Evolutionary conservation across 2,113 vertebrate species (phyloP).

Genomic region (Oreotrochilus melanogaster): DNA sequence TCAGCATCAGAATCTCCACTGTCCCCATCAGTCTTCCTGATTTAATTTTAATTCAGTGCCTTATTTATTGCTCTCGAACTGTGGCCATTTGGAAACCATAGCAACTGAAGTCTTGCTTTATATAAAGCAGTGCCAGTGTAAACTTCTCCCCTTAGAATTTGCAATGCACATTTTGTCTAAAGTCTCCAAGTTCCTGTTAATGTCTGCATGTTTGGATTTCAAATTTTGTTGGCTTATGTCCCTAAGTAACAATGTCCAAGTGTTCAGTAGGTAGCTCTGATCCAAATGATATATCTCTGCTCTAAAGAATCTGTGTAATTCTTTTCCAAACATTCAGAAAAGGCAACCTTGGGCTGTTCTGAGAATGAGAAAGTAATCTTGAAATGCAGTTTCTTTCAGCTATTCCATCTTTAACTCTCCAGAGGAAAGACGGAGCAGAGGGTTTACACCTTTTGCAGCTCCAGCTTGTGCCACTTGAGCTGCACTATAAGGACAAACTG

Average conservation of each 20-base stretch:
- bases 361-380: background rate
- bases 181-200: background rate
- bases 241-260: background rate
- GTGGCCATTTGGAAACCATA: background rate
- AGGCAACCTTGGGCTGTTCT: background rate
- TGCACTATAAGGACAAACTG: background rate
- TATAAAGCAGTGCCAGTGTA: background rate
- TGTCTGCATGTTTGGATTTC: background rate
- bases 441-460: background rate
- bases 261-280: background rate
- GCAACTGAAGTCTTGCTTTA: background rate
- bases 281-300: background rate
- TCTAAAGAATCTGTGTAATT: background rate
- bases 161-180: background rate
- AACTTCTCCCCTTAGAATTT: background rate
- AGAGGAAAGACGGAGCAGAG: background rate
- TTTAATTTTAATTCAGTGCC: constrained; percentile 6
- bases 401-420: background rate
- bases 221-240: background rate
- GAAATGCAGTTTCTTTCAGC: background rate
- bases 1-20: background rate
- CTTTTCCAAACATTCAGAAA: background rate
- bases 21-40: background rate
- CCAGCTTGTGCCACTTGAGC: background rate
- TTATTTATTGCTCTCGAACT: background rate